phyloP scores from a whole-genome alignment of 2,888 invertebrate genomes.

The Slavum lentiscoides region DNA sequence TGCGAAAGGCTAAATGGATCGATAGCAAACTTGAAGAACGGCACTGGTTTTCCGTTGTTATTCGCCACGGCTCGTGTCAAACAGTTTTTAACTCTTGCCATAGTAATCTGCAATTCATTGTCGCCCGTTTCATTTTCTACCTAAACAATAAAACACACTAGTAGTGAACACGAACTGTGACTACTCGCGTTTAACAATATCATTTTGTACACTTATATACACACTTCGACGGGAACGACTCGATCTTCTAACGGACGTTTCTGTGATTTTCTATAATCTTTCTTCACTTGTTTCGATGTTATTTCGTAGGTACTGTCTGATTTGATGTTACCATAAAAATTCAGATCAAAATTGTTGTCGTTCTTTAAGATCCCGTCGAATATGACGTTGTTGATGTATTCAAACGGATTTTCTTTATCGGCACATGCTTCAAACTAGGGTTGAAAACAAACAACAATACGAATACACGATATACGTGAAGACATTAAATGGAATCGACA shows the following conservation, averaged over 20 bases:
- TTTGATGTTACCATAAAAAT: conserved; percentile 24
- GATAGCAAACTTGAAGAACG: conserved; percentile 18
- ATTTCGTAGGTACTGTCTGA: not conserved
- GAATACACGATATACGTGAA: not conserved
- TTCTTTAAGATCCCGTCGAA: conserved; percentile 13
- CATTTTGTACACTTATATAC: not conserved
- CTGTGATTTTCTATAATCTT: conserved; percentile 19
- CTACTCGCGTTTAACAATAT: not conserved
- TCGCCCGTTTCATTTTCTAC: not conserved
- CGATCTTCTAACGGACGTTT: conserved; percentile 10
- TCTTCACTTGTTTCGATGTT: not conserved
- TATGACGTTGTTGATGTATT: not conserved
- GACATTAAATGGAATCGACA: not conserved
- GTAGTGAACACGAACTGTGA: not conserved
- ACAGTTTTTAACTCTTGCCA: not conserved
- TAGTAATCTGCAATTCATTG: conserved; percentile 10
- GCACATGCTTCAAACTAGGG: conserved; percentile 12
- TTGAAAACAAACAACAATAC: not conserved
- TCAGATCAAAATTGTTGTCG: not conserved
- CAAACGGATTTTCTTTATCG: conserved; percentile 21
- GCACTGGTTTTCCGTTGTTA: not conserved
- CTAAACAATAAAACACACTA: conserved; percentile 1
- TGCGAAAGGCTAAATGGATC: conserved; percentile 31
- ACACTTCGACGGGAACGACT: conserved; percentile 20
- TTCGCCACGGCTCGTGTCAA: conserved; percentile 1